Conservation (phyloP, 2,797 vertebrate genomes). For the Aplochiton taeniatus region DNA sequence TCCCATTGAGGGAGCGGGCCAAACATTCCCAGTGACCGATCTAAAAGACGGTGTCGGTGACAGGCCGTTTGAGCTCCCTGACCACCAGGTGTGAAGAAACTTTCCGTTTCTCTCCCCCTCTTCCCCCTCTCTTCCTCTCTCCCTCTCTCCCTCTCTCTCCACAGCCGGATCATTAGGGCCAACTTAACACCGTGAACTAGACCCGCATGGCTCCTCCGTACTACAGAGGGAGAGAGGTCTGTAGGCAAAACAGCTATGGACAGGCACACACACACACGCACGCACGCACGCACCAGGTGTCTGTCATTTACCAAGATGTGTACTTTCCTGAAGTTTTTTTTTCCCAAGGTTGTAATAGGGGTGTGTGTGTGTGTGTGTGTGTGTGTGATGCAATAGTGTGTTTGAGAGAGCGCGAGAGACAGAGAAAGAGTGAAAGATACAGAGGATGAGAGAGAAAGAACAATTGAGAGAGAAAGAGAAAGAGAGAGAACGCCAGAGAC, state of each 20-base stretch:
- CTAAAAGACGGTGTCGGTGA: slow-evolving; percentile 22
- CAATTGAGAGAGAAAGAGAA: not conserved
- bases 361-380: slow-evolving; percentile 25
- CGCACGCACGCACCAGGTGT: slow-evolving; percentile 3
- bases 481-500: slow-evolving; percentile 5
- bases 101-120: not conserved
- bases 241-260: slow-evolving; percentile 8
- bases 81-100: slow-evolving; percentile 43
- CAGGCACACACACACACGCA: slow-evolving; percentile 10
- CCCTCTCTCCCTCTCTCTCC: not conserved
- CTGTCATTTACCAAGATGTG: slow-evolving; percentile 10
- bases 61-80: slow-evolving; percentile 15
- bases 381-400: slow-evolving; percentile 30
- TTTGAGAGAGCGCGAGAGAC: slow-evolving; percentile 29
- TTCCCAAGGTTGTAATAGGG: slow-evolving; percentile 21
- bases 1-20: slow-evolving; percentile 46
- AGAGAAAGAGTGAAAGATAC: not conserved
- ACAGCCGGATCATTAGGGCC: not conserved
- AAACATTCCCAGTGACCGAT: slow-evolving; percentile 53
- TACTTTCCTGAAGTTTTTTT: slow-evolving; percentile 34
- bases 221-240: slow-evolving; percentile 8
- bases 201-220: not conserved
- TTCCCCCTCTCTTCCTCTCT: slow-evolving; percentile 11
- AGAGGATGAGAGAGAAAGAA: not conserved
- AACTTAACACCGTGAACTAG: slow-evolving; percentile 8